phyloP scores from a whole-genome alignment of 2,888 invertebrate genomes.

The Tachina fera region DNA sequence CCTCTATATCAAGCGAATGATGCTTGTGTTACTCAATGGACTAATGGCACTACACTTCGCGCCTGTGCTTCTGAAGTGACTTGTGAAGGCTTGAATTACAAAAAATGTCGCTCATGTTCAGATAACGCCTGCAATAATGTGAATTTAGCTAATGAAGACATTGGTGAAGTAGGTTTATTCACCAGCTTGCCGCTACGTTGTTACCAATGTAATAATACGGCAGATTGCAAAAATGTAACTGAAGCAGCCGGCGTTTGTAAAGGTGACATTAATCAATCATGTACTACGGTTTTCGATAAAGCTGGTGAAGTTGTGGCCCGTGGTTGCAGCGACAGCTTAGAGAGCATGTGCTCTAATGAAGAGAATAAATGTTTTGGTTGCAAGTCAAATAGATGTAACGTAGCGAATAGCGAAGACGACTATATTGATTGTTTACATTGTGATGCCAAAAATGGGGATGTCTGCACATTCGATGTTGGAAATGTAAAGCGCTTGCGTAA shows the following conservation, averaged over 20 bases:
- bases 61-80: constrained; percentile 73
- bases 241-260: constrained; percentile 59
- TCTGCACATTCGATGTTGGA: constrained; percentile 74
- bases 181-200: constrained; percentile 74
- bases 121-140: constrained; percentile 69
- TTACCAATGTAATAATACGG: constrained; percentile 70
- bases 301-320: constrained; percentile 70
- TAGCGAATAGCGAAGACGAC: constrained; percentile 70
- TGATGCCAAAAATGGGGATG: constrained; percentile 73
- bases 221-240: constrained; percentile 58
- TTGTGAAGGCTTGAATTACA: constrained; percentile 66
- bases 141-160: constrained; percentile 50
- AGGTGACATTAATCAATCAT: constrained; percentile 71
- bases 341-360: constrained; percentile 65
- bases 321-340: constrained; percentile 74
- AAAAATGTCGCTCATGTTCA: constrained; percentile 71
- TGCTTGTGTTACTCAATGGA: constrained; percentile 72
- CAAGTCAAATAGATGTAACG: constrained; percentile 79
- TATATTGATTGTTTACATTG: constrained; percentile 77
- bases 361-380: constrained; percentile 76
- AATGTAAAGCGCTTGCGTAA: constrained; percentile 70
- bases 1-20: constrained; percentile 70
- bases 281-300: constrained; percentile 70
- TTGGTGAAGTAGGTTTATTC: constrained; percentile 73
- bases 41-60: constrained; percentile 71